A percentile compares a stretch with the other conserved stretches of the same genome.
These are phyloP conservation scores for Limnothrissa miodon DNA, from an alignment of 2,113 vertebrate genomes.

Conservation along the genomic window DNA sequence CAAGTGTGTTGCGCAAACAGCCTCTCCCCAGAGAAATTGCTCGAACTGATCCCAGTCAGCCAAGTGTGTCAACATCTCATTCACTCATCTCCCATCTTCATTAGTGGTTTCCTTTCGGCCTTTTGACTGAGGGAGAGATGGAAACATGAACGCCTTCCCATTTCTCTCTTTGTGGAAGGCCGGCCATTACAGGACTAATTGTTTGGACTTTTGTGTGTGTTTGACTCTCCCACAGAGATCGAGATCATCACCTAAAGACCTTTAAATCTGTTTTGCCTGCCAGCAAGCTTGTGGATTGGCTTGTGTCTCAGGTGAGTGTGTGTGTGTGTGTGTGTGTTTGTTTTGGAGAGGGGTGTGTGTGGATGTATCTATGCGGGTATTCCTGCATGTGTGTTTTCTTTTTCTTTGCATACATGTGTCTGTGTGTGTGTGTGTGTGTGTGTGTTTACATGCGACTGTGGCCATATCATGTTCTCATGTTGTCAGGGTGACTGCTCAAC, in stretches of 20 bases:
- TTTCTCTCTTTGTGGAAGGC: background rate
- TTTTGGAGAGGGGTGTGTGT: no score
- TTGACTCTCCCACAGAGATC: slow-evolving; percentile 74
- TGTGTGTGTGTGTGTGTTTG: background rate
- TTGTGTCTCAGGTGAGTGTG: slow-evolving; percentile 85
- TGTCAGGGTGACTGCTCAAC: slow-evolving; percentile 91
- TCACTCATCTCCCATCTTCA: background rate
- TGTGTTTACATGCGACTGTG: background rate
- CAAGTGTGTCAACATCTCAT: background rate
- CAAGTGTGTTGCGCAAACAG: slow-evolving; percentile 12
- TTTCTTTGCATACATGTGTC: background rate
- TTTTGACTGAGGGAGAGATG: background rate
- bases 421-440: background rate
- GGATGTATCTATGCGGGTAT: background rate
- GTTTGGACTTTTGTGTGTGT: background rate
- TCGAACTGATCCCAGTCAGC: background rate
- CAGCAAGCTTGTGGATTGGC: slow-evolving; percentile 95
- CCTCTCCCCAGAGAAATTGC: background rate
- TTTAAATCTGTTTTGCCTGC: slow-evolving; percentile 96
- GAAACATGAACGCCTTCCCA: background rate
- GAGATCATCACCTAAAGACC: slow-evolving; percentile 95
- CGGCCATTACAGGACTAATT: background rate
- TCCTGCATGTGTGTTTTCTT: background rate
- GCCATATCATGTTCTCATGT: background rate
- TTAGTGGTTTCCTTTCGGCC: background rate